Evolutionary conservation across 2,888 invertebrate genomes (phyloP), one percentile per base, ranked within the genome.

Genomic region (Drosophila seclusa): DNA sequence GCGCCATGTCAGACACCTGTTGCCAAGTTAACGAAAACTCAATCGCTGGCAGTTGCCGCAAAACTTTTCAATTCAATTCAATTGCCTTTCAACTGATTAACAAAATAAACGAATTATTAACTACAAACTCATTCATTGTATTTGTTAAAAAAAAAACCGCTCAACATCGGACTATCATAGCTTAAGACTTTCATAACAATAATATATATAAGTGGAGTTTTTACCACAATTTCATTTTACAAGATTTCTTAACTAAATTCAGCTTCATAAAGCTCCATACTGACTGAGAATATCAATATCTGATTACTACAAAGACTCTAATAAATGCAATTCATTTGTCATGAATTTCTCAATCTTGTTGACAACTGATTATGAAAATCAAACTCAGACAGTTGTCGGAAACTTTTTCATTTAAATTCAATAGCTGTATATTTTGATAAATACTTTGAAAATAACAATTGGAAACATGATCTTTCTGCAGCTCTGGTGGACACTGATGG

Each of bases 401-500:
- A 59, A 81, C 78, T 63, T 73, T 74, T 76, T 64, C 63, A 80
- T 73, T 71, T 58, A 16, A 62, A 73, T 73, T 64, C 53, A 48
- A 40, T 54, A 57, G 29, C 36, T 45, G n/a, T 42, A 38, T 60
- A 49, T 40, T 29, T 73, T 31, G 64, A 45, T 58, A 40, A 5
- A 61, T 71, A 67, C 70, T 62, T 62, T 65, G 31, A 55, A 62
- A 58, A 55, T 45, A 52, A 59, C 7, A 52, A 49, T 32, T 50
- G 13, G 24, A 31, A 69, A 3, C 5, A 87, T 87, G 87, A 77
- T 80, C 40, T 79, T 76, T 49, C 34, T 74, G 52, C 82, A 78
- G 53, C 55, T 87, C n/a, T 87, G 89, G 89, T 87, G 89, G 87
- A 78, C 79, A 2, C 42, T 89, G n/a, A 58, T 87, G 64, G 58